A percentile compares a stretch with the other conserved stretches of the same genome.
Evolutionary conservation across 2,888 invertebrate species (phyloP).

Genomic region (Bombyx huttoni): DNA sequence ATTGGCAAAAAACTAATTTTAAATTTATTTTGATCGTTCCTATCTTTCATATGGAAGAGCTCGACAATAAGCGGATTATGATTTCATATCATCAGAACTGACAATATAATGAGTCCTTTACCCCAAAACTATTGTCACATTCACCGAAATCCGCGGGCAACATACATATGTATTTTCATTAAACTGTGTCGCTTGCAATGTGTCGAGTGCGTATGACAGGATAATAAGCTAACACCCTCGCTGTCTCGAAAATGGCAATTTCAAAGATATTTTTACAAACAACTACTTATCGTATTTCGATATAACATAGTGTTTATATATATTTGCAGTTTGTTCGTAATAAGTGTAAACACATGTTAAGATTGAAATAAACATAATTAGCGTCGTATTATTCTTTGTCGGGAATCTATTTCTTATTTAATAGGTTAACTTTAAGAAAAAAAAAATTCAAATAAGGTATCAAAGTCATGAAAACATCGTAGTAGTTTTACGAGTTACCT

Average conservation of each 20-base stretch:
- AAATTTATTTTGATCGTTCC: too few species aligned
- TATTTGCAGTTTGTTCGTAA: background rate
- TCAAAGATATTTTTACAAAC: constrained; percentile 36
- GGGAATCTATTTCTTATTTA: too few species aligned
- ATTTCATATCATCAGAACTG: constrained; percentile 7
- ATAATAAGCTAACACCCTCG: constrained; percentile 62
- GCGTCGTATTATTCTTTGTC: too few species aligned
- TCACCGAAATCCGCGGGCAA: background rate
- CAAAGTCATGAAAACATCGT: too few species aligned
- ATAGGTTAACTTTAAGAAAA: too few species aligned
- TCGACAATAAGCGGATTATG: background rate
- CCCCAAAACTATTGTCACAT: constrained; percentile 2
- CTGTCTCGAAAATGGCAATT: constrained; percentile 39
- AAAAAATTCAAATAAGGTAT: too few species aligned
- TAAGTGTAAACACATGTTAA: constrained; percentile 5
- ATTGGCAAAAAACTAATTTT: too few species aligned
- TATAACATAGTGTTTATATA: constrained; percentile 7
- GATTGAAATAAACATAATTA: too few species aligned
- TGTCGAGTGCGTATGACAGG: constrained; percentile 57
- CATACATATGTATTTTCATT: constrained; percentile 4
- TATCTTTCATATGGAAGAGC: background rate
- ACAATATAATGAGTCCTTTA: constrained; percentile 1
- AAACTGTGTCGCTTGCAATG: constrained; percentile 23
- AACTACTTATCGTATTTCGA: background rate
- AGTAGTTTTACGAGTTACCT: too few species aligned